Percentiles rank a stretch among this genome's conserved stretches.
phyloP scores from a whole-genome alignment of 2,888 invertebrate genomes.

The Suillia variegata region DNA sequence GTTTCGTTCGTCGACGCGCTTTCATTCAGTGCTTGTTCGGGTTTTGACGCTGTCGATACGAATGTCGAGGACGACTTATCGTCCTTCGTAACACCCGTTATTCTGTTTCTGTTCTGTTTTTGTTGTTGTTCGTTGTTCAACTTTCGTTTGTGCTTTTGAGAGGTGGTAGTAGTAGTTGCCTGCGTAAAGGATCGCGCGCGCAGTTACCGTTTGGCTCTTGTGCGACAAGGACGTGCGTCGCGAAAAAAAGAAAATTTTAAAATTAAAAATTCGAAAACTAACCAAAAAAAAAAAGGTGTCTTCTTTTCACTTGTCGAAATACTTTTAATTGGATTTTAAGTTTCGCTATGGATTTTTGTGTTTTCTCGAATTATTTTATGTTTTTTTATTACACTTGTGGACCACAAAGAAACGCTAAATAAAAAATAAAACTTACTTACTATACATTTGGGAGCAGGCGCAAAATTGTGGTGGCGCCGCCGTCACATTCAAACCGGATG shows the following conservation, averaged over 20 bases:
- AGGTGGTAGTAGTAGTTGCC: slow-evolving; percentile 8
- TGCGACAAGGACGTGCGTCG: slow-evolving; percentile 35
- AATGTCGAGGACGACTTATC: not conserved
- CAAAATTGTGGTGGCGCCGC: not conserved
- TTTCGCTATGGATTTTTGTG: no score
- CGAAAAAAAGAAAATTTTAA: slow-evolving; percentile 17
- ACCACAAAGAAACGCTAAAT: no score
- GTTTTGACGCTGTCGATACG: not conserved
- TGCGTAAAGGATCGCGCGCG: slow-evolving; percentile 28
- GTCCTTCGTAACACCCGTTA: not conserved
- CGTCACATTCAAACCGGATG: no score
- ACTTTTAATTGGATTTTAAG: no score
- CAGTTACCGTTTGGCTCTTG: slow-evolving; percentile 48
- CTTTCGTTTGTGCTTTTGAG: slow-evolving; percentile 2
- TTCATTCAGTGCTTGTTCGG: not conserved
- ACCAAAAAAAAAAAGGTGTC: no score
- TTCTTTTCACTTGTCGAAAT: no score
- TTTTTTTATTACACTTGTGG: no score
- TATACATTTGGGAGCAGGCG: not conserved
- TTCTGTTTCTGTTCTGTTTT: not conserved
- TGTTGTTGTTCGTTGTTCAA: not conserved
- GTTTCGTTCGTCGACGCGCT: not conserved
- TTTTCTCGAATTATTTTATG: no score
- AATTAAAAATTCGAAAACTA: not conserved
- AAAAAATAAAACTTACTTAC: no score